Conservation (phyloP, 2,113 vertebrate species). For the Elachura formosa region DNA sequence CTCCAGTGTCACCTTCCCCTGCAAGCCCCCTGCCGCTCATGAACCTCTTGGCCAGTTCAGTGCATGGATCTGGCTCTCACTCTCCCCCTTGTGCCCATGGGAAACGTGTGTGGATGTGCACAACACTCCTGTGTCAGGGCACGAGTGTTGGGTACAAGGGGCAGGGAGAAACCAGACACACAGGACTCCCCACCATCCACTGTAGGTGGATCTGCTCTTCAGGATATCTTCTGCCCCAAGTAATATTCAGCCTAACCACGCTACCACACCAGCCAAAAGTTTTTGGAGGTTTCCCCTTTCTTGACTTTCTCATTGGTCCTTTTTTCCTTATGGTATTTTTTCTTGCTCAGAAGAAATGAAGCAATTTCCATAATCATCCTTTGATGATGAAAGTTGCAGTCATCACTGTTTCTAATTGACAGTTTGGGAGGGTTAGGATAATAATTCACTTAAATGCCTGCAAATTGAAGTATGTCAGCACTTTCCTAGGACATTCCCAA, state of each 20-base stretch:
- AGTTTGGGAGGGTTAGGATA: not conserved
- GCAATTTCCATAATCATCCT: not conserved
- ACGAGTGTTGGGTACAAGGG: accelerated
- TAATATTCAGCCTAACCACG: not conserved
- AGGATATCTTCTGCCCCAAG: not conserved
- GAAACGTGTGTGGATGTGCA: not conserved
- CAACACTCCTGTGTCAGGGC: not conserved
- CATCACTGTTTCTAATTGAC: not conserved
- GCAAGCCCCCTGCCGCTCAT: not conserved
- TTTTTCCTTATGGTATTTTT: not conserved
- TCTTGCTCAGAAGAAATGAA: not conserved
- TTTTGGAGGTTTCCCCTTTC: not conserved
- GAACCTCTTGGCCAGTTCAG: accelerated
- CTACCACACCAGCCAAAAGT: not conserved
- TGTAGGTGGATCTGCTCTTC: not conserved
- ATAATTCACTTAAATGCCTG: slow-evolving; percentile 21
- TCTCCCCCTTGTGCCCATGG: not conserved
- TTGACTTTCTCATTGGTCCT: not conserved
- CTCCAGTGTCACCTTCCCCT: not conserved
- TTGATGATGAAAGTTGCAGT: not conserved
- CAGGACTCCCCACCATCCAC: not conserved
- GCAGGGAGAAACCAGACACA: not conserved
- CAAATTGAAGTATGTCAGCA: not conserved
- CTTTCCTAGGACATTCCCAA: slow-evolving; percentile 15
- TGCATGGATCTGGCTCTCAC: accelerated